Percentiles rank a stretch among this genome's conserved stretches.
These are phyloP conservation scores for Pampus argenteus DNA, from an alignment of 2,797 vertebrate genomes.

Conservation along the genomic window DNA sequence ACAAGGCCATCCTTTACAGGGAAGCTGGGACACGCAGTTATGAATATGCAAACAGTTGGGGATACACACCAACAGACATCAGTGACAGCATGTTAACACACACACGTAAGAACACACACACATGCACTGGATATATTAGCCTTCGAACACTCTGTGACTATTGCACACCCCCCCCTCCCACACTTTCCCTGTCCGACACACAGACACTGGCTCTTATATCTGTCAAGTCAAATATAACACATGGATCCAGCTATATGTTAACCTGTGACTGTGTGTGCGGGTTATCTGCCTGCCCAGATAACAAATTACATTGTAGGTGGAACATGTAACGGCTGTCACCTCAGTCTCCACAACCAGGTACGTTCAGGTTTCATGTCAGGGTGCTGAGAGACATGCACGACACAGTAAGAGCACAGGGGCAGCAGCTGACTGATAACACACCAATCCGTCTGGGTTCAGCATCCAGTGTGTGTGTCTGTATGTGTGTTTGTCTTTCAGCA, in stretches of 20 bases:
- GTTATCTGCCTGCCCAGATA: constrained; percentile 49
- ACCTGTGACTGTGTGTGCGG: constrained; percentile 13
- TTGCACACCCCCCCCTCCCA: neutral
- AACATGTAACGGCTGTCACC: constrained; percentile 61
- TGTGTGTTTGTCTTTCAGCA: constrained; percentile 47
- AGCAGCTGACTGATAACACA: constrained; percentile 35
- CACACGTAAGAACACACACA: neutral
- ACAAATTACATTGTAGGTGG: constrained; percentile 53
- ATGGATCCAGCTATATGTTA: constrained; percentile 39
- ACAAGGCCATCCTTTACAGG: constrained; percentile 10
- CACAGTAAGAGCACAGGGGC: constrained; percentile 6
- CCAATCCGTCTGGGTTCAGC: constrained; percentile 29
- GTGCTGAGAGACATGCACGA: neutral
- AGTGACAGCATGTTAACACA: constrained; percentile 30
- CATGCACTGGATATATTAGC: constrained; percentile 6
- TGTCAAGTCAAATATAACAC: constrained; percentile 56
- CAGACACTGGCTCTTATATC: constrained; percentile 14
- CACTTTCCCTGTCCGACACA: too few relatives aligned
- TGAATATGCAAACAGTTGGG: constrained; percentile 43
- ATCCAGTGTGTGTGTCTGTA: constrained; percentile 2
- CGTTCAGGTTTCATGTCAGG: constrained; percentile 28
- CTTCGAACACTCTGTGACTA: neutral
- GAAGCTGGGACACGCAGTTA: constrained; percentile 25
- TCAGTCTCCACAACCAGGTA: constrained; percentile 28
- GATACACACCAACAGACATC: neutral